These are phyloP conservation scores for Heteractis magnifica DNA, from an alignment of 92 coral and sea anemone species.

Conservation along the genomic window DNA sequence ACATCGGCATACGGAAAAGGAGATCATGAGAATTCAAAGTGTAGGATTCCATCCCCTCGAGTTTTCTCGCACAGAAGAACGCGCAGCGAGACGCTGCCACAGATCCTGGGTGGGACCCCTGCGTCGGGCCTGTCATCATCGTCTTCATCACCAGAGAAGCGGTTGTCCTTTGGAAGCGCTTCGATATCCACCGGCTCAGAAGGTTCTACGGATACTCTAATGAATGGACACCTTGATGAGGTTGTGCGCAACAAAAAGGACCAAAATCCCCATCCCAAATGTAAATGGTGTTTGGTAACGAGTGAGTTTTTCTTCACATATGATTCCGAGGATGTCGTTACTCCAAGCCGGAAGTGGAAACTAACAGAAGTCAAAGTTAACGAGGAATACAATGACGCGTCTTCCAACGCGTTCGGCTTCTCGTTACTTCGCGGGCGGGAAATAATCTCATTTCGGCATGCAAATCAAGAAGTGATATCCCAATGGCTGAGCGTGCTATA, in stretches of 20 bases:
- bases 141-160: conserved; percentile 35
- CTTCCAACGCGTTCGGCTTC: conserved; percentile 60
- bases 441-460: conserved; percentile 31
- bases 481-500: conserved; percentile 80
- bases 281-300: conserved; percentile 87
- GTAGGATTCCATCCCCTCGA: conserved; percentile 67
- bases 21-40: conserved; percentile 27
- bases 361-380: conserved; percentile 53
- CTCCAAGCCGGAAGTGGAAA: conserved; percentile 61
- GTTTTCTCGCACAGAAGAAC: conserved; percentile 61
- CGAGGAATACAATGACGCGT: conserved; percentile 56
- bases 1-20: conserved; percentile 31
- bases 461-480: conserved; percentile 51
- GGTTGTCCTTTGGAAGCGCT: conserved; percentile 34
- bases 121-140: conserved; percentile 27
- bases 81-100: conserved; percentile 67
- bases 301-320: conserved; percentile 73
- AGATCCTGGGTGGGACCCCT: conserved; percentile 19
- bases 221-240: conserved; percentile 79
- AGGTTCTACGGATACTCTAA: conserved; percentile 61
- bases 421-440: conserved; percentile 48
- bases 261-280: conserved; percentile 6
- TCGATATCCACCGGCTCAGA: conserved; percentile 44
- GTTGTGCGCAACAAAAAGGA: conserved; percentile 32
- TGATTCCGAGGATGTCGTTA: conserved; percentile 61